Evolutionary conservation across 2,797 vertebrate genomes (phyloP).

Genomic region (Periparus ater): DNA sequence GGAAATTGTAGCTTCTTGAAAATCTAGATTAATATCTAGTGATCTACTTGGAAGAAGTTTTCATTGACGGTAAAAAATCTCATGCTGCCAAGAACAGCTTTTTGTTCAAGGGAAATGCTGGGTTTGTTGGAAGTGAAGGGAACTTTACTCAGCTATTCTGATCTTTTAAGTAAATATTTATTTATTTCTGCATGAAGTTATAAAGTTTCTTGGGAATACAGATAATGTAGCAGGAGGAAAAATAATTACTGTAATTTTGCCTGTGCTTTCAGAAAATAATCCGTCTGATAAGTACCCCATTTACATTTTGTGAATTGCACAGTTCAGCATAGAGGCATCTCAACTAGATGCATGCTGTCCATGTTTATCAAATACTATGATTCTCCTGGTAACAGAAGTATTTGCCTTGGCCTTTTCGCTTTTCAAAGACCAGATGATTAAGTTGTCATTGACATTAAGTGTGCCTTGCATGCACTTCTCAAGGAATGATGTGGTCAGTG

Average conservation of each 20-base stretch:
- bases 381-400: neutral
- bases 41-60: neutral
- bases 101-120: neutral
- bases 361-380: neutral
- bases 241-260: constrained; percentile 62
- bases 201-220: constrained; percentile 58
- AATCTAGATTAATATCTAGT: neutral
- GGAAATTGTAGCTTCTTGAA: neutral
- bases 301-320: constrained; percentile 50
- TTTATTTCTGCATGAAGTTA: constrained; percentile 51
- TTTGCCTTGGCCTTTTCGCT: neutral
- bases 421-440: constrained; percentile 4
- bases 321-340: constrained; percentile 3
- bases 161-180: constrained; percentile 60
- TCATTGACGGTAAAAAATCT: neutral
- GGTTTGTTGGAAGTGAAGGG: neutral
- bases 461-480: neutral
- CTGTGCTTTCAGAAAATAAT: constrained; percentile 57
- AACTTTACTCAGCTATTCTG: constrained; percentile 27
- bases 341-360: neutral
- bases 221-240: constrained; percentile 52
- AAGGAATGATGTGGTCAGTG: neutral
- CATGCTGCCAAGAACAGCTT: neutral
- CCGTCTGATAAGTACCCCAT: constrained; percentile 45
- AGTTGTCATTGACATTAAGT: neutral